Evolutionary conservation across 2,113 vertebrate genomes (phyloP).

Genomic region (Kryptolebias marmoratus): DNA sequence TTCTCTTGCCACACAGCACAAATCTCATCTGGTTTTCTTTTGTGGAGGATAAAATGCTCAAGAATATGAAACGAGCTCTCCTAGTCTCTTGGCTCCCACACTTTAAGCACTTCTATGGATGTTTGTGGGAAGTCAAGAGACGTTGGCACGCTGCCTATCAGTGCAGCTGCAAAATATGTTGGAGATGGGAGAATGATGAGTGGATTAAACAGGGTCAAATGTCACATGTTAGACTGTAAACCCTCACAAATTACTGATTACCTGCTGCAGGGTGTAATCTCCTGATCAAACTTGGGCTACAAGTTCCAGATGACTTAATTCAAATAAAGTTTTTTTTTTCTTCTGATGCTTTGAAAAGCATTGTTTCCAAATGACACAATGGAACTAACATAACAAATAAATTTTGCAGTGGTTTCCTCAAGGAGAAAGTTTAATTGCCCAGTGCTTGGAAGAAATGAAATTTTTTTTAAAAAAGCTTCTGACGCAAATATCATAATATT

Average conservation of each 20-base stretch:
- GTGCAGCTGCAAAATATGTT: slow-evolving; percentile 70
- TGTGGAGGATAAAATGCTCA: slow-evolving; percentile 61
- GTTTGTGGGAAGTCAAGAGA: slow-evolving; percentile 63
- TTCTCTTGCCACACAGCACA: slow-evolving; percentile 49
- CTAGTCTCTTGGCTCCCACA: slow-evolving; percentile 59
- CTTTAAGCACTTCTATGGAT: slow-evolving; percentile 62
- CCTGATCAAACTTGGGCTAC: slow-evolving; percentile 24
- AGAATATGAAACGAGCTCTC: slow-evolving; percentile 63
- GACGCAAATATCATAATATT: too few relatives aligned
- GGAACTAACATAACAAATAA: slow-evolving; percentile 17
- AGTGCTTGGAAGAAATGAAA: neutral
- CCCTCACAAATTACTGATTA: slow-evolving; percentile 66
- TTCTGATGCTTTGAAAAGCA: slow-evolving; percentile 10
- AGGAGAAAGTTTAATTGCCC: neutral
- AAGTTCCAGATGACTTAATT: slow-evolving; percentile 34
- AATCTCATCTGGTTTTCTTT: slow-evolving; percentile 72
- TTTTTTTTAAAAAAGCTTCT: too few relatives aligned
- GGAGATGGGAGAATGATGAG: slow-evolving; percentile 55
- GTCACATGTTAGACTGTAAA: slow-evolving; percentile 56
- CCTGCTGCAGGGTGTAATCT: slow-evolving; percentile 52
- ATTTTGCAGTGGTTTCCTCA: neutral
- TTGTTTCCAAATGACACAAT: slow-evolving; percentile 18
- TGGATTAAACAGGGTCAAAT: slow-evolving; percentile 60
- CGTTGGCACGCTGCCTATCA: slow-evolving; percentile 74
- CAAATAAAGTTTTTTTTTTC: slow-evolving; percentile 9